phyloP scores from a whole-genome alignment of 2,888 invertebrate genomes.

The Colletes collaris region DNA sequence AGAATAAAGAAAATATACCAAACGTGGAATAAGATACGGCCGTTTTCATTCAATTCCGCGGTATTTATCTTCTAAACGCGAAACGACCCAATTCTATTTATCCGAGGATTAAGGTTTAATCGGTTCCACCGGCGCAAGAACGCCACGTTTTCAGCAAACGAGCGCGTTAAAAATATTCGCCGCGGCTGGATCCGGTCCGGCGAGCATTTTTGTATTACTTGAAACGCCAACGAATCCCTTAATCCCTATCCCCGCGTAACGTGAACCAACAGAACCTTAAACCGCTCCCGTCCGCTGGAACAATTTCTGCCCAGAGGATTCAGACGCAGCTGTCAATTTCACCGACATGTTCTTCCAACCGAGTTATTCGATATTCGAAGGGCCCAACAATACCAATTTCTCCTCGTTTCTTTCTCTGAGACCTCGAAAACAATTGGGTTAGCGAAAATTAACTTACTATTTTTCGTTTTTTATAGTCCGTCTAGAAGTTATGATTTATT shows the following conservation, averaged over 20 bases:
- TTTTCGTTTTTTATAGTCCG: too few species aligned
- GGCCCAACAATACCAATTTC: background rate
- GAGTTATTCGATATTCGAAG: background rate
- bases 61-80: constrained; percentile 19
- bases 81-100: constrained; percentile 22
- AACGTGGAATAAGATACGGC: background rate
- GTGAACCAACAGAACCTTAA: constrained; percentile 35
- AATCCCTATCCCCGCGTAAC: constrained; percentile 31
- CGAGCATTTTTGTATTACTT: constrained; percentile 26
- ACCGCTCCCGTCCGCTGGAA: constrained; percentile 21
- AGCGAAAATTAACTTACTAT: too few species aligned
- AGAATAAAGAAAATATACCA: background rate
- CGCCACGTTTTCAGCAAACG: background rate
- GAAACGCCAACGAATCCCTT: constrained; percentile 36
- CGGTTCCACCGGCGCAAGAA: background rate
- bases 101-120: constrained; percentile 28
- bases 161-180: constrained; percentile 23
- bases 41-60: background rate
- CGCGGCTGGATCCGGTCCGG: background rate
- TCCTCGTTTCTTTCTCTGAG: background rate
- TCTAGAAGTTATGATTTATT: too few species aligned
- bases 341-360: constrained; percentile 11
- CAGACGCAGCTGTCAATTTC: constrained; percentile 20
- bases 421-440: too few species aligned
- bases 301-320: constrained; percentile 32